Conservation (phyloP, 2,113 vertebrate genomes). For the Notechis scutatus region DNA sequence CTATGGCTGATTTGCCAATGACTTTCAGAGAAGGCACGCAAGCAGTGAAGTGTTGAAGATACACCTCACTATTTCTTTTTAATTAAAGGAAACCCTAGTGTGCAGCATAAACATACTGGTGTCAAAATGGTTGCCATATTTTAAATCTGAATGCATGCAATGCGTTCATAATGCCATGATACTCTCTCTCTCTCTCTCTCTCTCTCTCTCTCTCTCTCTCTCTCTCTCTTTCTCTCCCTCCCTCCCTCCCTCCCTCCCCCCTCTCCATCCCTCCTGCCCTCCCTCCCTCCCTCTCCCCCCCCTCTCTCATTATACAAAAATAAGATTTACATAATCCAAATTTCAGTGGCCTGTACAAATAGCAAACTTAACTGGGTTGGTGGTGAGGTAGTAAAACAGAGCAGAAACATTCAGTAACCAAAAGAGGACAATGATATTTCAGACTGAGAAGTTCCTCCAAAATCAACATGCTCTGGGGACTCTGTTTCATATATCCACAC, state of each 20-base stretch:
- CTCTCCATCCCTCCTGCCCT: not conserved
- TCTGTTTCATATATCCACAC: not conserved
- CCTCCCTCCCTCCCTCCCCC: accelerated
- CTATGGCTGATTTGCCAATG: not conserved
- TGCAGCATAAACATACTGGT: no score
- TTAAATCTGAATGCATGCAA: not conserved
- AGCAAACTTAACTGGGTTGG: not conserved
- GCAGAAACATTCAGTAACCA: not conserved
- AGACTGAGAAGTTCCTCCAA: not conserved
- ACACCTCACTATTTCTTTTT: not conserved
- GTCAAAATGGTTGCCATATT: not conserved
- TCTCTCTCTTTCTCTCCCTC: accelerated
- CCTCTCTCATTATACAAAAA: no score
- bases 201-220: accelerated
- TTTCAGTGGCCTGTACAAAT: no score
- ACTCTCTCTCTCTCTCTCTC: not conserved
- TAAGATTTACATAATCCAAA: not conserved
- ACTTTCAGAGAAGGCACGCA: not conserved
- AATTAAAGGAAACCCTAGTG: no score
- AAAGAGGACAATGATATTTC: not conserved
- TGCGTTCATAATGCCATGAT: not conserved
- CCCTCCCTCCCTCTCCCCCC: no score
- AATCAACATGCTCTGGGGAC: not conserved
- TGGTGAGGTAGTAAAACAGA: not conserved
- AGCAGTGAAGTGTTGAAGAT: not conserved